These are phyloP conservation scores for Cygnus atratus DNA, from an alignment of 2,113 vertebrate species.

Conservation along the genomic window DNA sequence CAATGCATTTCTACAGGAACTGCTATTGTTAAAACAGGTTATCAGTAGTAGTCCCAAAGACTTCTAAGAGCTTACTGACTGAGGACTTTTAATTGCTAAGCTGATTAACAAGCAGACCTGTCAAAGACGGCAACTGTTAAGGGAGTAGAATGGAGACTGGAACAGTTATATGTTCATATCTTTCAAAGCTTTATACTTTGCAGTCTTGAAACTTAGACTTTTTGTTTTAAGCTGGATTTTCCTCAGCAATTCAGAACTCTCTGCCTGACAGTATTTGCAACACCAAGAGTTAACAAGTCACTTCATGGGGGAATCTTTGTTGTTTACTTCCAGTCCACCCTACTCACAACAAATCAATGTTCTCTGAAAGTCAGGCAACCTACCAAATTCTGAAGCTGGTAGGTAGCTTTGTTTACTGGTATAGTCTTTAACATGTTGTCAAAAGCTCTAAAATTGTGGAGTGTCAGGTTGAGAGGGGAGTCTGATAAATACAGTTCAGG, in stretches of 20 bases:
- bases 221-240: not conserved
- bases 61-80: not conserved
- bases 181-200: not conserved
- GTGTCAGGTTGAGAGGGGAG: not conserved
- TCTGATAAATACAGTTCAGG: not conserved
- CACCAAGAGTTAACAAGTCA: not conserved
- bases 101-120: not conserved
- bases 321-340: not conserved
- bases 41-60: not conserved
- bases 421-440: not conserved
- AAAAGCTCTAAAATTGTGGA: not conserved
- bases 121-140: not conserved
- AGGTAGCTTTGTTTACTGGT: not conserved
- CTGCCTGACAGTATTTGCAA: not conserved
- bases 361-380: not conserved
- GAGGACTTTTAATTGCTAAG: constrained; percentile 5
- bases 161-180: not conserved
- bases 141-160: not conserved
- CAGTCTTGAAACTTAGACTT: not conserved
- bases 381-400: not conserved
- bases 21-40: not conserved
- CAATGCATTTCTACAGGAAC: not conserved
- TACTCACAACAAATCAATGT: not conserved
- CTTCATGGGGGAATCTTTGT: not conserved
- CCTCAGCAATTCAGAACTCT: not conserved